Evolutionary conservation across 1,140 invertebrate genomes (phyloP).

Genomic region (Andrena cerasifolii): DNA sequence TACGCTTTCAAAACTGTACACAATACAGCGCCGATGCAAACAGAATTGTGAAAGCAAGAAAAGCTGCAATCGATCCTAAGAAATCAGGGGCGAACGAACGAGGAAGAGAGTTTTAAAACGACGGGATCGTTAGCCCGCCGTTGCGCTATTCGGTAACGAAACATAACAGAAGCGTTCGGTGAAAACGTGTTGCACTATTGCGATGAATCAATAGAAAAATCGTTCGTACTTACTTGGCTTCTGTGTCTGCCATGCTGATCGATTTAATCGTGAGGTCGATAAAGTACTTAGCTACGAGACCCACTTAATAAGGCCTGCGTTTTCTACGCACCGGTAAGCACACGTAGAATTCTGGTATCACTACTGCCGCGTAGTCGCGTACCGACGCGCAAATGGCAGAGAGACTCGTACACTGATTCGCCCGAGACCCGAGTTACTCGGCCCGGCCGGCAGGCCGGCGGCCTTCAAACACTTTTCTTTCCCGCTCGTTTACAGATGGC

Average conservation of each 20-base stretch:
- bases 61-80: neutral
- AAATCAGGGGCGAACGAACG: no score
- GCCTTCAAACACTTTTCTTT: slow-evolving; percentile 80
- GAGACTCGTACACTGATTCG: slow-evolving; percentile 76
- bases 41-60: neutral
- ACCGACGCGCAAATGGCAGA: slow-evolving; percentile 81
- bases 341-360: slow-evolving; percentile 71
- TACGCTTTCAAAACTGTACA: slow-evolving; percentile 41
- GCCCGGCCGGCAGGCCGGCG: slow-evolving; percentile 78
- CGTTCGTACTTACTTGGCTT: slow-evolving; percentile 76
- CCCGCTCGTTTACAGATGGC: slow-evolving; percentile 80
- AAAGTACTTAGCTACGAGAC: slow-evolving; percentile 41
- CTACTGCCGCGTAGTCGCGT: slow-evolving; percentile 67
- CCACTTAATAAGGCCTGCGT: slow-evolving; percentile 42
- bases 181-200: slow-evolving; percentile 46
- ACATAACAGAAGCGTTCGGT: slow-evolving; percentile 25
- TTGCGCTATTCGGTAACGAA: slow-evolving; percentile 18
- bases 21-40: slow-evolving; percentile 14
- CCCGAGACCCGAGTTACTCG: slow-evolving; percentile 67
- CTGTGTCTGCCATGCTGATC: slow-evolving; percentile 78
- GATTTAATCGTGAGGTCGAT: slow-evolving; percentile 50
- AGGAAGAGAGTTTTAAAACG: neutral
- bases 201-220: slow-evolving; percentile 47
- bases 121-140: neutral
- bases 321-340: slow-evolving; percentile 68